Base-by-base conservation (phyloP, 2,888 invertebrate genomes). In the Cordilura impudica region DNA sequence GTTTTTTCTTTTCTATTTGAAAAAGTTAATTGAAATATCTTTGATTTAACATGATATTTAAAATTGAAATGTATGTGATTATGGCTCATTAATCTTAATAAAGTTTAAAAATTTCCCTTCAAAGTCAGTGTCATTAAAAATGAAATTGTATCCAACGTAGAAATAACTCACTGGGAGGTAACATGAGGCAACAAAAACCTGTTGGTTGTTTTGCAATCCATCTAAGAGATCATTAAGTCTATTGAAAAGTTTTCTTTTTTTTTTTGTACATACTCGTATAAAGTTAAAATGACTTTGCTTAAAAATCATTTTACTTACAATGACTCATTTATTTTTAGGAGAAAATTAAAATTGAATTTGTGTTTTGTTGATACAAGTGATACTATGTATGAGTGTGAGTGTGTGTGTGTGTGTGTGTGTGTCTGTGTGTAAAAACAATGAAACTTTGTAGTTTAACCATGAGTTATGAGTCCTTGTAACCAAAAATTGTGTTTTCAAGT, bases 21-120 rank as follows among this genome's bases (percentile, higher is more conserved):
- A 58, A 58, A 66, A 66, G 67, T 71, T 29, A 63, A 79, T 67
- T 79, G 67, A 67, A 66, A 66, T 47, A 56, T 70, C 66, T 70
- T n/a, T 53, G 73, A 70, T 66, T 66, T 23, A 61, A 63, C 71
- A 79, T 67, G 66, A 60, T n/a, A n/a, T 39, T 73, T 31, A 47
- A 51, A 67, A 67, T 29, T 4, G 8, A 58, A 39, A 65, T 61
- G 35, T 21, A 47, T 26, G 21, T 70, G 43, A 70, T 66, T 43
- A 49, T 31, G 43, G 67, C 81, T 82, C 83, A 83, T 83, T 83
- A 82, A 83, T 83, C 83, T 83, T 83, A 82, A 83, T 83, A 83
- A 82, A 81, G 75, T 79, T 78, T 53, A 61, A 58, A n/a, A 58
- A 70, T 18, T 77, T 26, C 49, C 6, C 18, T 8, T 19, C 2